Conservation (phyloP, 2,888 invertebrate genomes). For the Cataglyphis cursor region DNA sequence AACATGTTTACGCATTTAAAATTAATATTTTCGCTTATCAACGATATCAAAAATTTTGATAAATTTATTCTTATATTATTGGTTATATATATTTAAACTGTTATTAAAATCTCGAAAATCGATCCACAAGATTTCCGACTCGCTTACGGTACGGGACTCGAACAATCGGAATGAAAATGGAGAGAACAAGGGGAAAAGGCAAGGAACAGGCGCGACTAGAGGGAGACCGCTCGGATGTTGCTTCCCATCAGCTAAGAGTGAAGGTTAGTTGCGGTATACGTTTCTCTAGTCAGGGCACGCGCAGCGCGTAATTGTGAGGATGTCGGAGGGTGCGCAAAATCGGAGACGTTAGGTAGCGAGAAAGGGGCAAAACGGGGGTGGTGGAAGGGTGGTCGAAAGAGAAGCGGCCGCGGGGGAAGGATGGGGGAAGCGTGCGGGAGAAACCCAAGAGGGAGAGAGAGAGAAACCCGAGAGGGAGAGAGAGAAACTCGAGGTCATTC, state of each 20-base stretch:
- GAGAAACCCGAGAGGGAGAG: neutral
- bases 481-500: constrained; percentile 60
- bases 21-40: neutral
- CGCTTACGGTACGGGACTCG: neutral
- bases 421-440: constrained; percentile 32
- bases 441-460: constrained; percentile 15
- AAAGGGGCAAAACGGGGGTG: constrained; percentile 62
- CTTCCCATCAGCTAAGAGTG: constrained; percentile 47
- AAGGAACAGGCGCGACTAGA: constrained; percentile 51
- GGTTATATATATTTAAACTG: neutral
- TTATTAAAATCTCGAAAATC: neutral
- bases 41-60: neutral
- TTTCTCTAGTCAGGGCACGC: constrained; percentile 85
- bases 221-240: constrained; percentile 52
- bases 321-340: constrained; percentile 77
- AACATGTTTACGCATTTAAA: neutral
- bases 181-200: constrained; percentile 27
- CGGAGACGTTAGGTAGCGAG: constrained; percentile 71
- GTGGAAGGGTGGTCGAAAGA: constrained; percentile 22
- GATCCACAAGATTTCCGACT: constrained; percentile 4
- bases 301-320: constrained; percentile 85
- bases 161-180: constrained; percentile 20
- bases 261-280: constrained; percentile 80
- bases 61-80: neutral
- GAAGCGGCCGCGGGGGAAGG: constrained; percentile 35